Percentiles rank a stretch among this genome's conserved stretches.
These are phyloP conservation scores for Orthosia incerta DNA, from an alignment of 2,888 invertebrate species.

Conservation along the genomic window DNA sequence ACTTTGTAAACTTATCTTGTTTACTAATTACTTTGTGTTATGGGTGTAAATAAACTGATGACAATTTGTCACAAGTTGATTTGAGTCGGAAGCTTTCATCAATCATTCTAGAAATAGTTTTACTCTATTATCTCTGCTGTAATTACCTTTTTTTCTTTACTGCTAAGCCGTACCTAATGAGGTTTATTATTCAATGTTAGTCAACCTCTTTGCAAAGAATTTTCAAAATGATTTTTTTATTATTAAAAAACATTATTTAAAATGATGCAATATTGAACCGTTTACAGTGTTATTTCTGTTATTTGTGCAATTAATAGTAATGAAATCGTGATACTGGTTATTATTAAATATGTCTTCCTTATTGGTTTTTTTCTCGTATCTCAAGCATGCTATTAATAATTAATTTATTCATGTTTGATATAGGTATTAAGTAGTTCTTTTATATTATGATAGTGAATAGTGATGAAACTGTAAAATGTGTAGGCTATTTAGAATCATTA, in stretches of 20 bases:
- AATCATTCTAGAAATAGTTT: background rate
- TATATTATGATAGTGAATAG: background rate
- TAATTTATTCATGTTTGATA: constrained; percentile 18
- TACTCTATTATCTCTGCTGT: background rate
- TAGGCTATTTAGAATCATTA: background rate
- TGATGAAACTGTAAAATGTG: background rate
- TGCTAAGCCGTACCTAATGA: background rate
- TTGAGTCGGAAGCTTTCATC: background rate
- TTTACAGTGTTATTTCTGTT: constrained; percentile 20
- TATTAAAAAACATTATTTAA: background rate
- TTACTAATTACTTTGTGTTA: background rate
- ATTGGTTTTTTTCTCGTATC: constrained; percentile 3
- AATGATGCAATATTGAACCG: constrained; percentile 41
- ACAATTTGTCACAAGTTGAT: constrained; percentile 1
- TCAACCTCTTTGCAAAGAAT: constrained; percentile 4
- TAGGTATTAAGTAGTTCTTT: background rate
- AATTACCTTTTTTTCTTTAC: constrained; percentile 11
- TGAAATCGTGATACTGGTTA: constrained; percentile 23
- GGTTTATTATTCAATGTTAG: background rate
- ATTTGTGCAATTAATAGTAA: constrained; percentile 56
- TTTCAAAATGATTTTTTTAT: background rate
- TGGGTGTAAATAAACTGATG: background rate
- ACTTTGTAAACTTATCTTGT: constrained; percentile 12
- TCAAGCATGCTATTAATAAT: background rate
- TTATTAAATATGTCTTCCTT: constrained; percentile 15